A percentile compares a stretch with the other conserved stretches of the same genome.
phyloP scores from a whole-genome alignment of 2,797 vertebrate genomes.

The Sebastes steindachneri region DNA sequence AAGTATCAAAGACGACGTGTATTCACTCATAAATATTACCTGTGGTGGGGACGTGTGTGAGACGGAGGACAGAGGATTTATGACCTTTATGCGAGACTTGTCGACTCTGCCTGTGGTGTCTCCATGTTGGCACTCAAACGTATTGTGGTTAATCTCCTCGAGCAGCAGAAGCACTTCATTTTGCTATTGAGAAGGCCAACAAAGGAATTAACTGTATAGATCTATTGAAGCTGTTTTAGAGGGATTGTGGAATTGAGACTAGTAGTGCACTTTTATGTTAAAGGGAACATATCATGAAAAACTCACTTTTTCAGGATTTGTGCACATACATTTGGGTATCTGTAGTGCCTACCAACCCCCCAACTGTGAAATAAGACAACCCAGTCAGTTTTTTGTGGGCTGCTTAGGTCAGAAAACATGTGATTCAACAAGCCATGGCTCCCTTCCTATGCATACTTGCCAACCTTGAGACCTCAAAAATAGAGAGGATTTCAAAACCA shows the following conservation, averaged over 20 bases:
- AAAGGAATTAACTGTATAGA: neutral
- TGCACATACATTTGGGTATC: no score
- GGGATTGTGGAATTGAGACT: neutral
- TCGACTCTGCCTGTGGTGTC: conserved; percentile 78
- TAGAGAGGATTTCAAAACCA: no score
- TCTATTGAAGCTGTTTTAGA: neutral
- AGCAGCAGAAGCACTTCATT: conserved; percentile 86
- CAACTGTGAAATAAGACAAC: no score
- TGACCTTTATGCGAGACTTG: conserved; percentile 84
- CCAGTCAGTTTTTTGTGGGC: no score
- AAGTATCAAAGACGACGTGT: neutral
- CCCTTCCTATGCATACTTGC: no score
- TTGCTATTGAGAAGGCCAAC: conserved; percentile 71
- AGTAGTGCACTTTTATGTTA: neutral
- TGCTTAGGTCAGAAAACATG: no score
- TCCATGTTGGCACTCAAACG: conserved; percentile 86
- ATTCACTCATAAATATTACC: conserved; percentile 52
- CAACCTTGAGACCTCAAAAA: no score
- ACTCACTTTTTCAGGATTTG: no score
- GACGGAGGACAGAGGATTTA: conserved; percentile 77
- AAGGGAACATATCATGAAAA: no score
- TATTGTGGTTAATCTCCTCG: conserved; percentile 80
- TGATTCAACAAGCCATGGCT: no score
- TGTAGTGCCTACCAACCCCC: no score
- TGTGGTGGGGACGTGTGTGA: conserved; percentile 19